Evolutionary conservation across 2,888 invertebrate species (phyloP).

Genomic region (Sepiola atlantica): DNA sequence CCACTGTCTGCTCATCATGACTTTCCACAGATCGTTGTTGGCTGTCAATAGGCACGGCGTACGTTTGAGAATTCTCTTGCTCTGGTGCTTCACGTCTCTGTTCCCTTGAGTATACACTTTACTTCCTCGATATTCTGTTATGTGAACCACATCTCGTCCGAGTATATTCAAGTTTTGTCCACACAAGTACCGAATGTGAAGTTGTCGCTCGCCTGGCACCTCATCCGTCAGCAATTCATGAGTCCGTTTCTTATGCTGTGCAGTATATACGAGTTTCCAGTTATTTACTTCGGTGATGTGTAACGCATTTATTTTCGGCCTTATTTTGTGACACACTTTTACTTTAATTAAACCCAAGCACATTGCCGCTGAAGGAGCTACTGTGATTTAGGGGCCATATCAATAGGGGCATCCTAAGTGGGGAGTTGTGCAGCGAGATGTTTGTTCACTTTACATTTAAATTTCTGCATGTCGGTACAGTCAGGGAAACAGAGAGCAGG

Average conservation of each 20-base stretch:
- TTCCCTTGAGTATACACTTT: background rate
- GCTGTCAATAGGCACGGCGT: background rate
- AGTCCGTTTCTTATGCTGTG: background rate
- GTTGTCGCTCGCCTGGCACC: constrained; percentile 3
- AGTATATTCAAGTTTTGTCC: background rate
- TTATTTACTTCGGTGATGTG: too few relatives aligned
- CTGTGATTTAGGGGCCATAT: too few relatives aligned
- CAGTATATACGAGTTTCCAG: too few relatives aligned
- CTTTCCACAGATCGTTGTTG: background rate
- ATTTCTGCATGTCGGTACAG: too few relatives aligned
- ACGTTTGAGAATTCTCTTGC: background rate
- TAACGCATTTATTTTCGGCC: too few relatives aligned
- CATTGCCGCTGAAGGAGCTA: too few relatives aligned
- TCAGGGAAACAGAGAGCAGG: too few relatives aligned
- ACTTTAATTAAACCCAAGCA: too few relatives aligned
- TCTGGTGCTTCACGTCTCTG: background rate
- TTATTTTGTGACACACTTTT: too few relatives aligned
- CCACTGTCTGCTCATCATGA: background rate
- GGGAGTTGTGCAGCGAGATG: too few relatives aligned
- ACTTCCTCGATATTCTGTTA: background rate
- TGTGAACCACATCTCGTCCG: constrained; percentile 3
- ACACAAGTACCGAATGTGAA: background rate
- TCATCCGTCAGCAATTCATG: background rate
- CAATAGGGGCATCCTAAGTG: too few relatives aligned
- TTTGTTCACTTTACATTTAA: too few relatives aligned